These are phyloP conservation scores for Corythornis vintsioides DNA, from an alignment of 2,113 vertebrate species.

Conservation along the genomic window DNA sequence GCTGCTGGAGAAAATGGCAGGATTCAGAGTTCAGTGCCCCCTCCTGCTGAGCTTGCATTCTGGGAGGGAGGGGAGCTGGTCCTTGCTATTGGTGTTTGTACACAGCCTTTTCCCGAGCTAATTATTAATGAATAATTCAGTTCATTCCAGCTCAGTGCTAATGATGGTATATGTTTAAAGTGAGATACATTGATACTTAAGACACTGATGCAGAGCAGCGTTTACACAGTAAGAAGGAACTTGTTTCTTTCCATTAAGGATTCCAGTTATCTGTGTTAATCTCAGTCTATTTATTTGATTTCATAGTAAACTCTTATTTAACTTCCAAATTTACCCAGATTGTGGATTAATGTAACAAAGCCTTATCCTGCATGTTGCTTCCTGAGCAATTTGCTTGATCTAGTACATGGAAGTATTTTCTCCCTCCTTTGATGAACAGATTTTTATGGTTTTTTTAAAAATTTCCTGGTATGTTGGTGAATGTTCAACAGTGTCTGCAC, in stretches of 20 bases:
- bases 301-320: not conserved
- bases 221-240: not conserved
- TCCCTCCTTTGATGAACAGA: not conserved
- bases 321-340: not conserved
- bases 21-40: constrained; percentile 1
- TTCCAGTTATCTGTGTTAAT: constrained; percentile 2
- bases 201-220: not conserved
- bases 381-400: not conserved
- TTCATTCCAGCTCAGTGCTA: constrained; percentile 21
- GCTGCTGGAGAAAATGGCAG: not conserved
- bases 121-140: constrained; percentile 39
- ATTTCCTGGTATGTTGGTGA: no score
- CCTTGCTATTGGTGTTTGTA: constrained; percentile 13
- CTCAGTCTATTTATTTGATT: not conserved
- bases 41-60: not conserved
- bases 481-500: not conserved
- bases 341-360: not conserved
- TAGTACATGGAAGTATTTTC: not conserved
- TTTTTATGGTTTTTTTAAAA: not conserved
- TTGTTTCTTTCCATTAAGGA: constrained; percentile 30
- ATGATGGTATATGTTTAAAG: not conserved
- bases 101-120: not conserved
- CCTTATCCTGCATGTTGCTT: not conserved
- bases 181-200: not conserved
- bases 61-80: not conserved